These are phyloP conservation scores for Masnerella sp. DNA, from an alignment of 2,888 invertebrate genomes.

Conservation along the genomic window DNA sequence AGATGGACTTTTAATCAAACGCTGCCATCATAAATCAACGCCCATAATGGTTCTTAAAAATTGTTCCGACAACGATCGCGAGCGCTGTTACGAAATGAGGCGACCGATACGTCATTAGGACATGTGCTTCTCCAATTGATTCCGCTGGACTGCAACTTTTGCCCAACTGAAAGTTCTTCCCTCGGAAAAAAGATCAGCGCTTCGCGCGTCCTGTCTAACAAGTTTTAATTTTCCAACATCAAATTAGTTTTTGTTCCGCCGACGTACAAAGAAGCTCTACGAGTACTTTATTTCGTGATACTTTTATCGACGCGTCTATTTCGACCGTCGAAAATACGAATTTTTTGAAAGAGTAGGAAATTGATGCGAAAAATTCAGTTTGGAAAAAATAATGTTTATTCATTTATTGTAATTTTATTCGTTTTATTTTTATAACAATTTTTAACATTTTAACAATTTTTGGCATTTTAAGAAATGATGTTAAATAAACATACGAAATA, in stretches of 20 bases:
- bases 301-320: constrained; percentile 16
- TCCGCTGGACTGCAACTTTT: constrained; percentile 22
- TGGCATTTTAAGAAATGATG: no score
- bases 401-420: no score
- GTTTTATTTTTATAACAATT: no score
- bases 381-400: no score
- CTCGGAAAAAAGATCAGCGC: constrained; percentile 17
- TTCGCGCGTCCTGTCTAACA: constrained; percentile 33
- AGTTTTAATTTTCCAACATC: constrained; percentile 49
- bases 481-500: no score
- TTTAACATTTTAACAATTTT: no score
- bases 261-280: constrained; percentile 16
- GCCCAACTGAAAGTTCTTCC: constrained; percentile 11
- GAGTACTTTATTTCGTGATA: constrained; percentile 21
- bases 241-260: constrained; percentile 41
- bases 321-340: constrained; percentile 3
- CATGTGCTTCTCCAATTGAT: constrained; percentile 31
- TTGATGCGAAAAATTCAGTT: no score
- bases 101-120: constrained; percentile 24
- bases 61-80: background rate
- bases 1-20: background rate
- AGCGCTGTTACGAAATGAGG: constrained; percentile 4
- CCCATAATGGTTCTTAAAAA: background rate
- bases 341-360: no score
- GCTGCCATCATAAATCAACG: background rate